A percentile compares a stretch with the other conserved stretches of the same genome.
Conservation (phyloP, 1,140 invertebrate species). For the Brachionus rotundiformis region DNA sequence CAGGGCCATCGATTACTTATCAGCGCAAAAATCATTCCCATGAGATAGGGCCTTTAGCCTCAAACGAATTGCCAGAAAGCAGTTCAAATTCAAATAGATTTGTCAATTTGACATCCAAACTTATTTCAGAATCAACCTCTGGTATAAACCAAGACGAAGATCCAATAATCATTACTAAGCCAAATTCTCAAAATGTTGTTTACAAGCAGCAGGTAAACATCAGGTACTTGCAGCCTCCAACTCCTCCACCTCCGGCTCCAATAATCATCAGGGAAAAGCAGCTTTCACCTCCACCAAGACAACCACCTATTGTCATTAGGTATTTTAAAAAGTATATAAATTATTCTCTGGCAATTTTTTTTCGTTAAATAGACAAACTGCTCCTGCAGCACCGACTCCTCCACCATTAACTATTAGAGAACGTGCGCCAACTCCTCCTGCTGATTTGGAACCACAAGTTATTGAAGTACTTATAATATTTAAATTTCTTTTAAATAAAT, state of each 20-base stretch:
- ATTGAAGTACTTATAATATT: constrained; percentile 24
- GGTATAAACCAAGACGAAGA: constrained; percentile 43
- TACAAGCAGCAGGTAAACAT: constrained; percentile 48
- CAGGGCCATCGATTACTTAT: constrained; percentile 31
- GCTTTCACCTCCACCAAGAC: constrained; percentile 3
- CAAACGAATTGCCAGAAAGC: neutral
- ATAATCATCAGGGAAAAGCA: constrained; percentile 50
- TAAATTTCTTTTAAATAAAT: neutral
- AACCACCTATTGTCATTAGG: constrained; percentile 47
- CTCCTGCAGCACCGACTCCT: constrained; percentile 24
- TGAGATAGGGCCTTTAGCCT: neutral
- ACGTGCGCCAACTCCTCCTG: constrained; percentile 42
- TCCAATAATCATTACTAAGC: constrained; percentile 31
- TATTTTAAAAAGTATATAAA: too few relatives aligned
- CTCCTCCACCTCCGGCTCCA: constrained; percentile 48
- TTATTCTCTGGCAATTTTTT: too few relatives aligned
- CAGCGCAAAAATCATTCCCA: constrained; percentile 27
- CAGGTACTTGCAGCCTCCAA: constrained; percentile 48
- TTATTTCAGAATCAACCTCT: neutral
- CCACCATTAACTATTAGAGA: constrained; percentile 46
- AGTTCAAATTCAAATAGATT: neutral
- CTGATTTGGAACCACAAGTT: constrained; percentile 29
- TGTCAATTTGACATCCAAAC: neutral
- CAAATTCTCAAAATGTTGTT: constrained; percentile 47
- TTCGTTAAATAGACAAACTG: constrained; percentile 45